phyloP scores from a whole-genome alignment of 2,113 vertebrate species.

The Channa maculata region DNA sequence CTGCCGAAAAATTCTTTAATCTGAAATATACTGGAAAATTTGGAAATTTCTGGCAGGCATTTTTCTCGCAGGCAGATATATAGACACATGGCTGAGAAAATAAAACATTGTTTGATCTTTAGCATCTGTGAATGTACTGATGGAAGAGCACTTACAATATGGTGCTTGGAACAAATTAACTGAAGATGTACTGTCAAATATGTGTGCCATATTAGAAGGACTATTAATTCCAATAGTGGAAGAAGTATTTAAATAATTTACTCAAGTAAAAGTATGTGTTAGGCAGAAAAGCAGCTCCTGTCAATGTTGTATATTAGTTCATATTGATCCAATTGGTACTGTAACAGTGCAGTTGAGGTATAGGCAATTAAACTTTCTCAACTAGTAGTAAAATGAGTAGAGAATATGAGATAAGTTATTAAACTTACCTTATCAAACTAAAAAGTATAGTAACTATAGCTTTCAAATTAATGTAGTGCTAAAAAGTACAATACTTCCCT shows the following conservation, averaged over 20 bases:
- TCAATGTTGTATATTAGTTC: background rate
- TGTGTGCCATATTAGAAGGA: background rate
- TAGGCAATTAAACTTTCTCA: too few species aligned
- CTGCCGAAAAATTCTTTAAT: background rate
- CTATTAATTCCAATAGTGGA: background rate
- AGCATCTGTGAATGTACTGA: constrained; percentile 45
- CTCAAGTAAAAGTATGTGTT: background rate
- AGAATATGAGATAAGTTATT: too few species aligned
- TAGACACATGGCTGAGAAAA: constrained; percentile 27
- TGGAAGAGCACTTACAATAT: constrained; percentile 8
- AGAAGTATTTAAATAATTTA: background rate
- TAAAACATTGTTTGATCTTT: constrained; percentile 44
- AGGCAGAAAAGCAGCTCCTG: background rate
- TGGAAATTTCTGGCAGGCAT: constrained; percentile 10
- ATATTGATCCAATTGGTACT: too few species aligned
- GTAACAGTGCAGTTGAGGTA: background rate
- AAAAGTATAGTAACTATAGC: background rate
- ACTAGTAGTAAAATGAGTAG: too few species aligned
- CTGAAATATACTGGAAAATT: constrained; percentile 17
- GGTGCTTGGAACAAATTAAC: constrained; percentile 19
- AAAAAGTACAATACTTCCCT: background rate
- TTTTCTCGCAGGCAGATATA: constrained; percentile 11
- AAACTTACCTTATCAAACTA: background rate
- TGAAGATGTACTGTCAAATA: constrained; percentile 7
- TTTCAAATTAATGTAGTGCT: background rate